phyloP scores from a whole-genome alignment of 2,797 vertebrate genomes.

The Triplophysa yarkandensis region DNA sequence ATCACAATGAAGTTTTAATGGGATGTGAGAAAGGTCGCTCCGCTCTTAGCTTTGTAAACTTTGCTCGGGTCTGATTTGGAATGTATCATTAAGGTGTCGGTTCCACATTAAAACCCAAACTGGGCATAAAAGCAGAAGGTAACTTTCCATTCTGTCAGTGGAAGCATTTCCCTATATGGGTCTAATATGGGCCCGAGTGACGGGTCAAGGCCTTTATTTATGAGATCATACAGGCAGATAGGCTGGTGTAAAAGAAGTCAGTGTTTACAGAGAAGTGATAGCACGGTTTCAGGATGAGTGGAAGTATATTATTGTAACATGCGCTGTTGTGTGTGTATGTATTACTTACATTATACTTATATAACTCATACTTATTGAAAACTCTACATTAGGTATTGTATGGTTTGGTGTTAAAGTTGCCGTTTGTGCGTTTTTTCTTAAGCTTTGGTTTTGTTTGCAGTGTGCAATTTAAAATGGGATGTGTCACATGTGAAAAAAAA shows the following conservation, averaged over 20 bases:
- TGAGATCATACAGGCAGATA: neutral
- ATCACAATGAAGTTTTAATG: constrained; percentile 14
- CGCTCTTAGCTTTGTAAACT: constrained; percentile 21
- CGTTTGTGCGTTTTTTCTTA: too few relatives aligned
- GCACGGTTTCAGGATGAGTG: neutral
- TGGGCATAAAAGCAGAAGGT: constrained; percentile 1
- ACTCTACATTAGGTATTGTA: too few relatives aligned
- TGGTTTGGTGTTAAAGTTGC: too few relatives aligned
- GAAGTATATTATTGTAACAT: neutral
- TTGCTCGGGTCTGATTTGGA: constrained; percentile 5
- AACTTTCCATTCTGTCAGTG: constrained; percentile 1
- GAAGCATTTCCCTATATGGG: constrained; percentile 31
- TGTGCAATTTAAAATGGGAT: too few relatives aligned
- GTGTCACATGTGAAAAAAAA: too few relatives aligned
- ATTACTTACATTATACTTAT: too few relatives aligned
- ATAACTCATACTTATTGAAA: too few relatives aligned
- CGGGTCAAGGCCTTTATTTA: constrained; percentile 34
- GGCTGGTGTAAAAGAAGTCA: constrained; percentile 4
- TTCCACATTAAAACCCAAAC: constrained; percentile 31
- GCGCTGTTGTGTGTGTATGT: neutral
- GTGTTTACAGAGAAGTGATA: neutral
- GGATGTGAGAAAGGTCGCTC: neutral
- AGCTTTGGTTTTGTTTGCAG: too few relatives aligned
- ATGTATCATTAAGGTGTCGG: constrained; percentile 42
- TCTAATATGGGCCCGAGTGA: constrained; percentile 14